phyloP scores from a whole-genome alignment of 2,797 vertebrate genomes.

The Thripadectes ignobilis region DNA sequence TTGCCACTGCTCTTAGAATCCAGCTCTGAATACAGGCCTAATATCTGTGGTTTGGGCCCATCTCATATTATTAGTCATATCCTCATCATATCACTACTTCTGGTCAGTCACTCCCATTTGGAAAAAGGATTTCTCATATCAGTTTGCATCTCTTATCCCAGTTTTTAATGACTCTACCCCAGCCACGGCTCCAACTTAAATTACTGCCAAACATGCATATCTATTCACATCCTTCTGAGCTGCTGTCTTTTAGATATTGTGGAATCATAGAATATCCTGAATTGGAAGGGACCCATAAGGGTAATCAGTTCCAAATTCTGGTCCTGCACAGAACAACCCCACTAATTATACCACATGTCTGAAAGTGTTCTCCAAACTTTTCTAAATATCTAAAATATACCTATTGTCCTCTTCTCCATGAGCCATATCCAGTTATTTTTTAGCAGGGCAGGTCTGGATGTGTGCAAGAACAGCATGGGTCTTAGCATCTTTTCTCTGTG shows the following conservation, averaged over 20 bases:
- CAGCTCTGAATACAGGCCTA: not conserved
- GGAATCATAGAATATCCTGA: not conserved
- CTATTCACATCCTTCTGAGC: not conserved
- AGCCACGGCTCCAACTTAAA: not conserved
- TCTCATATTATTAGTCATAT: constrained; percentile 18
- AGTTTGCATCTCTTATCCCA: not conserved
- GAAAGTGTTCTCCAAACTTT: not conserved
- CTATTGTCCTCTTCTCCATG: not conserved
- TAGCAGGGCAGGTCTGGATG: not conserved
- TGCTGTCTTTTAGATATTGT: not conserved
- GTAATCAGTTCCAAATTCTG: not conserved
- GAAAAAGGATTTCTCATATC: not conserved
- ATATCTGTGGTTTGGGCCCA: constrained; percentile 22
- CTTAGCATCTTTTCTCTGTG: not conserved
- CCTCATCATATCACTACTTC: not conserved
- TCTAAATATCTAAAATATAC: not conserved
- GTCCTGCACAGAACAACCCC: not conserved
- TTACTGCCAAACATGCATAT: not conserved
- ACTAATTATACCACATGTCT: rapidly evolving
- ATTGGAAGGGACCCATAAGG: not conserved
- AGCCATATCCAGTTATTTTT: not conserved
- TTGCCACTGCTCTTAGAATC: not conserved
- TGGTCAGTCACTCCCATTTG: not conserved
- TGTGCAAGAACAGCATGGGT: not conserved
- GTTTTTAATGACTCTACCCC: not conserved